phyloP scores from a whole-genome alignment of 2,113 vertebrate species.

The Ochotona princeps region DNA sequence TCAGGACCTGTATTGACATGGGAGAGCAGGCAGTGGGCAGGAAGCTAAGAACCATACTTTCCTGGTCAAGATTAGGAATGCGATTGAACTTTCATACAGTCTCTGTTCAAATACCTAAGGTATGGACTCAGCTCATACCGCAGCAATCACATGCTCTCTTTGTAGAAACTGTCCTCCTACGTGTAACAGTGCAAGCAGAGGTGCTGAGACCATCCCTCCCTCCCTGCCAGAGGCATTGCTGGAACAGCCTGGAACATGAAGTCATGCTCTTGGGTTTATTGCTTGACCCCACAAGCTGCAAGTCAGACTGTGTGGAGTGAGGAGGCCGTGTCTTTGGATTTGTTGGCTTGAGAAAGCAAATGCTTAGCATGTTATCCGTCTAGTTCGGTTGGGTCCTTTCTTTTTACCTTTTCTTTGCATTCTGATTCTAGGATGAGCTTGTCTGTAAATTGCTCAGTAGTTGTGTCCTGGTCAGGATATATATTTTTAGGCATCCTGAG shows the following conservation, averaged over 20 bases:
- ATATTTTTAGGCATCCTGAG: background rate
- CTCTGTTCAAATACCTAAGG: background rate
- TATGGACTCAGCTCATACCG: background rate
- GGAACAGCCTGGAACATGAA: background rate
- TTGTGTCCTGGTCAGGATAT: background rate
- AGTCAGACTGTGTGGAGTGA: background rate
- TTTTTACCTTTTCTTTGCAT: background rate
- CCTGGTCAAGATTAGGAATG: background rate
- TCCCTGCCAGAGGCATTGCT: background rate
- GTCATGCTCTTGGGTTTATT: background rate
- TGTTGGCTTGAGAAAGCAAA: background rate
- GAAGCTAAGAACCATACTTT: slow-evolving; percentile 15
- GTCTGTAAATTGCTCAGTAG: background rate
- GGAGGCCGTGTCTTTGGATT: background rate
- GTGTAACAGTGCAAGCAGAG: background rate
- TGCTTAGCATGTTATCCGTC: background rate
- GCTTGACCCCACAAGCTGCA: background rate
- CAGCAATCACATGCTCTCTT: background rate
- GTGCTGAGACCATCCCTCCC: background rate
- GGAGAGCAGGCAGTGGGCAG: background rate
- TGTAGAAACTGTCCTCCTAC: background rate
- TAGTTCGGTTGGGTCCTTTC: background rate
- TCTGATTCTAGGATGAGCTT: background rate
- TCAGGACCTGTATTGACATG: background rate
- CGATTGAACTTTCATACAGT: background rate